Percentiles rank a stretch among this genome's conserved stretches.
These are phyloP conservation scores for Thermophis baileyi DNA, from an alignment of 2,113 vertebrate species.

Conservation along the genomic window DNA sequence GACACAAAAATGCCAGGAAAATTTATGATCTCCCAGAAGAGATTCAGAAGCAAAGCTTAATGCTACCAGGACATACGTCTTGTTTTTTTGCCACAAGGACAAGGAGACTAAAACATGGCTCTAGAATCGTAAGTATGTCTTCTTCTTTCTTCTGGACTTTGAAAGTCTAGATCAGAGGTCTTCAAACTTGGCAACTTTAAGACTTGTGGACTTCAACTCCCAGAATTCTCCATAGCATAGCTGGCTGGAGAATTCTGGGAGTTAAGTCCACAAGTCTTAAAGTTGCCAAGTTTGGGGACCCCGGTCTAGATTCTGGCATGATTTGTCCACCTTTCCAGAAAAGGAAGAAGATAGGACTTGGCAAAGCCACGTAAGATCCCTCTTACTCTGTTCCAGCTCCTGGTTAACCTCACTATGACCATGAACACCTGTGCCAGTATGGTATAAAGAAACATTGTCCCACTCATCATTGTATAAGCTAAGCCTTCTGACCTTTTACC, in stretches of 20 bases:
- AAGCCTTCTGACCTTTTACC: not conserved
- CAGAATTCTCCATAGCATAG: too few relatives aligned
- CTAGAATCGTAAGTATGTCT: not conserved
- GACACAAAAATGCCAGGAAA: not conserved
- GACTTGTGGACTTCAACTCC: too few relatives aligned
- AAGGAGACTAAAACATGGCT: not conserved
- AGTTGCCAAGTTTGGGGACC: too few relatives aligned
- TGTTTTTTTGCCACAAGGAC: not conserved
- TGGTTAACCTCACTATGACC: not conserved
- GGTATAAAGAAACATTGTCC: not conserved
- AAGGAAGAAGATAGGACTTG: not conserved
- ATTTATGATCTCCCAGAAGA: not conserved
- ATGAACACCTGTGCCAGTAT: not conserved
- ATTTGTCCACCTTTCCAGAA: not conserved
- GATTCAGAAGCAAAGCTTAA: not conserved
- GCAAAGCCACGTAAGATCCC: not conserved
- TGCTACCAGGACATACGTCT: not conserved
- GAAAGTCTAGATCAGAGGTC: not conserved
- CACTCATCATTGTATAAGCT: not conserved
- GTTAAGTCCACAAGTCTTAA: too few relatives aligned
- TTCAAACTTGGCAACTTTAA: too few relatives aligned
- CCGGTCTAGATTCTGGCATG: too few relatives aligned
- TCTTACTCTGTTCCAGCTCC: too few relatives aligned
- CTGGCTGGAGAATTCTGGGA: too few relatives aligned
- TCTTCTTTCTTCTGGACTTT: not conserved